Evolutionary conservation across 2,113 vertebrate genomes (phyloP).

Genomic region (Physeter macrocephalus): DNA sequence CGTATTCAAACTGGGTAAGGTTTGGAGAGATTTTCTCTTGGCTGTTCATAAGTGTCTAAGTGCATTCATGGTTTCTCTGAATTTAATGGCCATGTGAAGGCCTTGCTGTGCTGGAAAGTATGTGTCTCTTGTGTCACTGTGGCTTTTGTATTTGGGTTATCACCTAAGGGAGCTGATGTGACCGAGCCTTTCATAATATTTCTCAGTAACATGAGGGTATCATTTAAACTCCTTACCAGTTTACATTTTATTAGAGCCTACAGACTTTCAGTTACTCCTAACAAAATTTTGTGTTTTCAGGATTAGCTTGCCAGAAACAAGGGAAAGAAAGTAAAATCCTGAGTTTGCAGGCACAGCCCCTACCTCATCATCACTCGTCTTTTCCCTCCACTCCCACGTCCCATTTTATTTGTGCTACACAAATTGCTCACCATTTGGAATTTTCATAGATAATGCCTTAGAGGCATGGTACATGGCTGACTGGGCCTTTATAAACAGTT

Average conservation of each 20-base stretch:
- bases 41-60: neutral
- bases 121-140: neutral
- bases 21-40: neutral
- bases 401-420: neutral
- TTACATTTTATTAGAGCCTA: neutral
- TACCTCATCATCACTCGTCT: neutral
- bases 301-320: neutral
- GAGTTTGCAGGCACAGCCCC: neutral
- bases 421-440: neutral
- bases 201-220: neutral
- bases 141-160: neutral
- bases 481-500: neutral
- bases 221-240: neutral
- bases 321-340: neutral
- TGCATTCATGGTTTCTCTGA: neutral
- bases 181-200: neutral
- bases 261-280: neutral
- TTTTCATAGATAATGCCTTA: neutral
- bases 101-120: neutral
- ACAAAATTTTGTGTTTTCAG: neutral
- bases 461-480: neutral
- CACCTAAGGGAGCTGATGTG: neutral
- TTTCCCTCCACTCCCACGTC: neutral
- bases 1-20: neutral
- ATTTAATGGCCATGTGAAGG: neutral